Conservation (phyloP, 2,797 vertebrate genomes). For the Gymnoscopelus microlampas region DNA sequence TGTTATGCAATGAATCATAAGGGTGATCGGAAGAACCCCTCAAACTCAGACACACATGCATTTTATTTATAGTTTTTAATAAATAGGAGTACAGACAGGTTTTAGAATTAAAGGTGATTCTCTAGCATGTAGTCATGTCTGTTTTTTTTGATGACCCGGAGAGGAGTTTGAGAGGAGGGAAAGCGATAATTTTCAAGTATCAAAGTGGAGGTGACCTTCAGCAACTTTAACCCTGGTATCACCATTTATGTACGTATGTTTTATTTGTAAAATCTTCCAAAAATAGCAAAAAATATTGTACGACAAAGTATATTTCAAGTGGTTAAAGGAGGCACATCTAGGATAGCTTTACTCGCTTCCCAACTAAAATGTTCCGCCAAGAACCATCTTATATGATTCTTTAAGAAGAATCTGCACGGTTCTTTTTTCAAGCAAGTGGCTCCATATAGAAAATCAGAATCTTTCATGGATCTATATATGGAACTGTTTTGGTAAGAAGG, state of each 20-base stretch:
- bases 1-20: slow-evolving; percentile 52
- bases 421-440: slow-evolving; percentile 3
- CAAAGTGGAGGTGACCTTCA: not conserved
- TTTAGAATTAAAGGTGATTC: slow-evolving; percentile 53
- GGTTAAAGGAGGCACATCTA: slow-evolving; percentile 11
- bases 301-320: too few relatives aligned
- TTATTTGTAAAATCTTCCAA: too few relatives aligned
- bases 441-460: too few relatives aligned
- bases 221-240: too few relatives aligned
- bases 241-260: too few relatives aligned
- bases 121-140: slow-evolving; percentile 42
- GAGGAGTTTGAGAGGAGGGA: slow-evolving; percentile 39
- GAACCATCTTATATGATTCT: too few relatives aligned
- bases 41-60: slow-evolving; percentile 17
- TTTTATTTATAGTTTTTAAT: not conserved
- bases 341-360: slow-evolving; percentile 20
- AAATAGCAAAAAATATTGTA: too few relatives aligned
- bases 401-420: too few relatives aligned
- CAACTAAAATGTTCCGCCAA: too few relatives aligned
- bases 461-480: too few relatives aligned
- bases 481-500: too few relatives aligned
- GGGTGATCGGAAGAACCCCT: slow-evolving; percentile 32
- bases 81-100: slow-evolving; percentile 47
- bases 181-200: slow-evolving; percentile 29
- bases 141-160: slow-evolving; percentile 49